A percentile compares a stretch with the other conserved stretches of the same genome.
phyloP scores from a whole-genome alignment of 2,113 vertebrate species.

The Delphinapterus leucas region DNA sequence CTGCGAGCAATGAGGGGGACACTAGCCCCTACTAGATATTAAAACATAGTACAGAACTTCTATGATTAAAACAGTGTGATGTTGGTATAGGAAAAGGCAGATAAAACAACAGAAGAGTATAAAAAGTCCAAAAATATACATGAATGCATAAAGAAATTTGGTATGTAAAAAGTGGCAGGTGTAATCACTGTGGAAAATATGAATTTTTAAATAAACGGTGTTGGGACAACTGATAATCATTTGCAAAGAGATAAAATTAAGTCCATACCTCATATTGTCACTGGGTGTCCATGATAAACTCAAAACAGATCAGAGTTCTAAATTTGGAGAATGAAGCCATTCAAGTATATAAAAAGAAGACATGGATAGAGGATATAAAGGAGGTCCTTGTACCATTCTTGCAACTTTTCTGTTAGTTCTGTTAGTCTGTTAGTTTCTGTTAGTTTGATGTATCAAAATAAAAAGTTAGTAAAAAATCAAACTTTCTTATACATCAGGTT shows the following conservation, averaged over 20 bases:
- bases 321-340: neutral
- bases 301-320: conserved; percentile 2
- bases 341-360: neutral
- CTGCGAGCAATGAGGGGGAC: neutral
- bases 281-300: neutral
- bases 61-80: neutral
- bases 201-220: neutral
- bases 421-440: neutral
- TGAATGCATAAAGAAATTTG: neutral
- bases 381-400: neutral
- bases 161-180: neutral
- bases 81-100: neutral
- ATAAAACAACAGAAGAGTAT: neutral
- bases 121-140: neutral
- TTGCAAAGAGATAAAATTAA: neutral
- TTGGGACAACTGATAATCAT: neutral
- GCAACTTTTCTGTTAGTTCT: neutral
- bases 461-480: neutral
- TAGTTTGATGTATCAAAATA: conserved; percentile 8
- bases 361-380: neutral
- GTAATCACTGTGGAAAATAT: neutral
- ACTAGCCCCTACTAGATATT: neutral
- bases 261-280: neutral
- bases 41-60: neutral
- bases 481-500: neutral